phyloP scores from a whole-genome alignment of 2,888 invertebrate species.

The Isotomurus palustris region DNA sequence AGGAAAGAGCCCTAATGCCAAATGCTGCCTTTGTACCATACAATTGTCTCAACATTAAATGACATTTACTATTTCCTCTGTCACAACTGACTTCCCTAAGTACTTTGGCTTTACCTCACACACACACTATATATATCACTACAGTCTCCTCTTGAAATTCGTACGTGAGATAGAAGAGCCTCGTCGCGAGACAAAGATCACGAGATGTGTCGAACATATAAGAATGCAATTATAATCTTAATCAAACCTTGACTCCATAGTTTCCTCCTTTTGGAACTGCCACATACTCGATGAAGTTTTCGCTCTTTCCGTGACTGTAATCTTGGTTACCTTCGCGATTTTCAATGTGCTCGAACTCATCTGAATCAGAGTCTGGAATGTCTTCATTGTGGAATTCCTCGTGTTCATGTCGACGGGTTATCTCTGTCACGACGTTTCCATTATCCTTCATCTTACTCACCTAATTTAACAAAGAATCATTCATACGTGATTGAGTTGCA shows the following conservation, averaged over 20 bases:
- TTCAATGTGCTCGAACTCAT: constrained; percentile 59
- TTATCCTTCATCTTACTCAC: constrained; percentile 71
- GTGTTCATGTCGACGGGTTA: constrained; percentile 68
- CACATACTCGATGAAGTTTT: constrained; percentile 72
- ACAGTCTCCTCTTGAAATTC: too few species aligned
- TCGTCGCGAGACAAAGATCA: too few species aligned
- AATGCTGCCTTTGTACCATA: too few species aligned
- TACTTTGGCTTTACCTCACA: too few species aligned
- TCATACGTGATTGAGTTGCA: too few species aligned
- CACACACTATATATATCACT: too few species aligned
- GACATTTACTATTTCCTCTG: too few species aligned
- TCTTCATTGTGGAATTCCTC: constrained; percentile 76
- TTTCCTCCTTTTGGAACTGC: constrained; percentile 47
- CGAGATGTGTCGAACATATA: too few species aligned
- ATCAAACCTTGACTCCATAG: constrained; percentile 64
- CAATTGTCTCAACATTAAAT: too few species aligned
- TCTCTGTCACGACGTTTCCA: constrained; percentile 79
- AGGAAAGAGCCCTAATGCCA: too few species aligned
- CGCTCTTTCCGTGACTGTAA: constrained; percentile 69
- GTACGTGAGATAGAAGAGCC: too few species aligned
- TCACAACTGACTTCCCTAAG: too few species aligned
- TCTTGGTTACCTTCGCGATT: constrained; percentile 47
- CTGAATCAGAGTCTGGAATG: constrained; percentile 60
- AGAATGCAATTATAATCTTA: not conserved
- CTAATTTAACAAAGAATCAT: constrained; percentile 49